Evolutionary conservation across 2,888 invertebrate species (phyloP).

Genomic region (Dermolepida albohirtum): DNA sequence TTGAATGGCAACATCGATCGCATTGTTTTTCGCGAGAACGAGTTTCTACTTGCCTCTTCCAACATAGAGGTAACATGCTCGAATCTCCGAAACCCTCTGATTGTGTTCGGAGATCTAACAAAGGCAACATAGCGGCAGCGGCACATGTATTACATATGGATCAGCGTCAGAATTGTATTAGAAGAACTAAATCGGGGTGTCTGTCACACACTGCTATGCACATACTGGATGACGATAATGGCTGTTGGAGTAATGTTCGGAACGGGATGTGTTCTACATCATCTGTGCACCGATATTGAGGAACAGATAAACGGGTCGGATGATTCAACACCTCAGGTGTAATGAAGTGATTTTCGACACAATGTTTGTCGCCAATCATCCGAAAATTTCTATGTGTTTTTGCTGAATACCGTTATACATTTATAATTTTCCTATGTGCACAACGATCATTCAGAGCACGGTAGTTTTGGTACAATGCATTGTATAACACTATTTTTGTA

Average conservation of each 20-base stretch:
- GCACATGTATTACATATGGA: not conserved
- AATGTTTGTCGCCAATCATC: conserved; percentile 4
- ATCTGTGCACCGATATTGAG: not conserved
- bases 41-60: conserved; percentile 16
- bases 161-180: not conserved
- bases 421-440: no score
- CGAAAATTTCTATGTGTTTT: conserved; percentile 11
- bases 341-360: conserved; percentile 26
- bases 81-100: not conserved
- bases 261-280: conserved; percentile 16
- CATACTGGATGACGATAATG: conserved; percentile 7
- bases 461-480: no score
- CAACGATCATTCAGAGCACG: no score
- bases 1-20: conserved; percentile 21
- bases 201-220: conserved; percentile 4
- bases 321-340: conserved; percentile 24
- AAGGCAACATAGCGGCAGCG: not conserved
- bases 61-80: not conserved
- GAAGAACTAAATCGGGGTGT: not conserved
- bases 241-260: conserved; percentile 5
- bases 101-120: conserved; percentile 1
- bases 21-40: conserved; percentile 28
- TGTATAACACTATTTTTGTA: no score
- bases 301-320: conserved; percentile 13
- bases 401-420: not conserved